Evolutionary conservation across 2,888 invertebrate species (phyloP).

Genomic region (Altica lythri): DNA sequence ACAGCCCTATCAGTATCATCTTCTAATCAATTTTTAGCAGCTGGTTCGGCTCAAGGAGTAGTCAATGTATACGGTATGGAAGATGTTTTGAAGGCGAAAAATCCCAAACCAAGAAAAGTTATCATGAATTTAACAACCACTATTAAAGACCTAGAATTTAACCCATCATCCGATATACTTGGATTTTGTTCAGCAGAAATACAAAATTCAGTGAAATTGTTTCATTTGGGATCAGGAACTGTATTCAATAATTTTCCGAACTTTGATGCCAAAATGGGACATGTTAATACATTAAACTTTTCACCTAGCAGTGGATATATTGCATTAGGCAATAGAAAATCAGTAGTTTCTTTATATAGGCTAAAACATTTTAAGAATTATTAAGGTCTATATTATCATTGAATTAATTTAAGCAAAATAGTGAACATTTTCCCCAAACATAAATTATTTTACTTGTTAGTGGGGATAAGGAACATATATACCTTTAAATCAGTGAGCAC

Average conservation of each 20-base stretch:
- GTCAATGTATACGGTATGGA: constrained; percentile 86
- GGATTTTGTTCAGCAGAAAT: constrained; percentile 73
- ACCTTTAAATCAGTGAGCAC: no score
- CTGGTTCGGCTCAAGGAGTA: constrained; percentile 87
- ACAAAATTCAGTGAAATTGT: constrained; percentile 76
- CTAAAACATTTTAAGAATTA: constrained; percentile 78
- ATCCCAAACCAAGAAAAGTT: constrained; percentile 72
- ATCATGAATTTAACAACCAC: constrained; percentile 81
- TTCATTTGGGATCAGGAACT: constrained; percentile 81
- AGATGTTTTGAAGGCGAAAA: constrained; percentile 59
- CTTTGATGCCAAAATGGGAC: constrained; percentile 59
- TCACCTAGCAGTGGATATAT: constrained; percentile 87
- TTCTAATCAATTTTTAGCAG: constrained; percentile 78
- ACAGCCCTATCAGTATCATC: constrained; percentile 71
- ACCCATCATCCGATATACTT: constrained; percentile 82
- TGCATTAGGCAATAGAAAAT: constrained; percentile 73
- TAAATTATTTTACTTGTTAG: no score
- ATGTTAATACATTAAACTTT: constrained; percentile 69
- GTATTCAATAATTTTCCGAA: constrained; percentile 85
- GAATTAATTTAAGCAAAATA: no score
- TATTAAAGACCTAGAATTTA: constrained; percentile 76
- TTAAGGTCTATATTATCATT: no score
- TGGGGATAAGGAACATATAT: no score
- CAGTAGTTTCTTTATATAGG: constrained; percentile 76
- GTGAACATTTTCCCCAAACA: no score